phyloP scores from a whole-genome alignment of 2,797 vertebrate genomes.

The Anableps anableps region DNA sequence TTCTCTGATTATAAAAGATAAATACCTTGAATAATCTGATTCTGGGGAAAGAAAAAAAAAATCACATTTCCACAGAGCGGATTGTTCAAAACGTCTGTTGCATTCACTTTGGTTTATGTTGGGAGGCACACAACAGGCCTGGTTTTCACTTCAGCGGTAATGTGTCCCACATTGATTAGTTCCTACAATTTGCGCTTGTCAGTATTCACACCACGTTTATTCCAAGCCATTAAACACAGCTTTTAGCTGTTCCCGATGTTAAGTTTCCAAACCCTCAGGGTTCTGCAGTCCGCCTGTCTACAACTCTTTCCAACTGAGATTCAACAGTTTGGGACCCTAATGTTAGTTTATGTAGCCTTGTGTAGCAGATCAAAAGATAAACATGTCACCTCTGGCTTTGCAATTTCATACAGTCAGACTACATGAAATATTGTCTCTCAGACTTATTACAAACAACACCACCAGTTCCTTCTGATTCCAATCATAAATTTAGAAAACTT shows the following conservation, averaged over 20 bases:
- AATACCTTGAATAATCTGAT: neutral
- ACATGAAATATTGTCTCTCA: neutral
- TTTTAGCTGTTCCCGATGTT: conserved; percentile 47
- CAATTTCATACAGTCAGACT: neutral
- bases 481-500: neutral
- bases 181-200: conserved; percentile 48
- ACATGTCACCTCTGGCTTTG: neutral
- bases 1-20: conserved; percentile 2
- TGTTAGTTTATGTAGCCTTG: conserved; percentile 9
- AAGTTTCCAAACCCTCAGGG: conserved; percentile 63
- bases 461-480: neutral
- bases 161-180: conserved; percentile 53
- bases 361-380: no score
- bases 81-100: neutral
- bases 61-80: neutral
- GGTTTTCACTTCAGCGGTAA: conserved; percentile 32
- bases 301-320: conserved; percentile 42
- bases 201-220: conserved; percentile 61
- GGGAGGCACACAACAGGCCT: conserved; percentile 21
- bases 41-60: neutral
- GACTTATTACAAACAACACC: neutral
- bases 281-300: conserved; percentile 26
- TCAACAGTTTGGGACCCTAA: conserved; percentile 31
- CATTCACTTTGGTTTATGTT: conserved; percentile 11
- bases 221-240: conserved; percentile 73